Conservation (phyloP, 2,888 invertebrate genomes). For the Mystacides longicornis region DNA sequence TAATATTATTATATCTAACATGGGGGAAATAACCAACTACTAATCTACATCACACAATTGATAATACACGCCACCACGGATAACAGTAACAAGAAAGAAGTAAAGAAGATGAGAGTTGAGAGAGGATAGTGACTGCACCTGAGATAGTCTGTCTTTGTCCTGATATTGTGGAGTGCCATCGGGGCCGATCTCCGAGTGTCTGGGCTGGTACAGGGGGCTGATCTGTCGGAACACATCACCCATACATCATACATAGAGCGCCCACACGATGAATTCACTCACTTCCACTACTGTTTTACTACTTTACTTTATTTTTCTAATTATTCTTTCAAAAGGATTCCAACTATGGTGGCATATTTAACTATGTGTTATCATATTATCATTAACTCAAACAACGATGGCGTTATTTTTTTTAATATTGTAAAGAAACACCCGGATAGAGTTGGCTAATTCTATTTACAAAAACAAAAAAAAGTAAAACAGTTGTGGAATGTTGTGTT, state of each 20-base stretch:
- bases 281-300: no score
- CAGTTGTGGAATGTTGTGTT: not conserved
- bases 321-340: no score
- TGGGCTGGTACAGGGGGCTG: constrained; percentile 52
- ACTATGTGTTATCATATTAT: no score
- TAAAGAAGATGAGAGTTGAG: constrained; percentile 7
- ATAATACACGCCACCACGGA: constrained; percentile 27
- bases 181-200: constrained; percentile 39
- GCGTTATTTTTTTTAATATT: no score
- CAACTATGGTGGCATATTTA: no score
- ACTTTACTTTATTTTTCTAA: no score
- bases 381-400: no score
- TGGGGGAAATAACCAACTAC: constrained; percentile 1
- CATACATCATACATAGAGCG: constrained; percentile 2
- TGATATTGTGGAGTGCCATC: constrained; percentile 41
- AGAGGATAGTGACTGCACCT: constrained; percentile 33
- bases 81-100: constrained; percentile 18
- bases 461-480: no score
- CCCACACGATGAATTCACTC: not conserved
- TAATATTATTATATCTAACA: not conserved
- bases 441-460: no score
- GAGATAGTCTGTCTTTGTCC: constrained; percentile 41
- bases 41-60: constrained; percentile 20
- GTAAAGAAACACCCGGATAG: no score
- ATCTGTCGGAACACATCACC: constrained; percentile 41